Percentiles rank a stretch among this genome's conserved stretches.
phyloP scores from a whole-genome alignment of 2,113 vertebrate genomes.

The Lophotis ruficrista region DNA sequence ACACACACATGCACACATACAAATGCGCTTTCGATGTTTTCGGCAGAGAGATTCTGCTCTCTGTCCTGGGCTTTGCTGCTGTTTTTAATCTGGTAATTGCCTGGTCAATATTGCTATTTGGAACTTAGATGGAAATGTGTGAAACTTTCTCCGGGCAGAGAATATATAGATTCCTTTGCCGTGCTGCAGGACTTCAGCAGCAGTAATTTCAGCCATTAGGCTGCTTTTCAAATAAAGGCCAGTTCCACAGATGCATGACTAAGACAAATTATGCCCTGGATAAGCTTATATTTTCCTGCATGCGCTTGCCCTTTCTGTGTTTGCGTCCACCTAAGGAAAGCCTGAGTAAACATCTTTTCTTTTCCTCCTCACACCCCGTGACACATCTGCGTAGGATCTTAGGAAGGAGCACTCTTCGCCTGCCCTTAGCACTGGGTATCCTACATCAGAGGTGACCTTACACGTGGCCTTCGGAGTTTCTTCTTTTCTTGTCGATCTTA shows the following conservation, averaged over 20 bases:
- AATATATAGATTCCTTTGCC: neutral
- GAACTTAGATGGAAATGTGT: conserved; percentile 12
- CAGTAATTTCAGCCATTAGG: conserved; percentile 67
- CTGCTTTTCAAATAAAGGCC: conserved; percentile 75
- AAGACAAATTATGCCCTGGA: conserved; percentile 62
- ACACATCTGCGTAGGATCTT: neutral
- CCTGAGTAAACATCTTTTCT: conserved; percentile 33
- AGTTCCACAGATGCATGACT: conserved; percentile 62
- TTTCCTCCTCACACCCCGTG: neutral
- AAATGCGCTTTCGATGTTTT: neutral
- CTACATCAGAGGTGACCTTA: neutral
- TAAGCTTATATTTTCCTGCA: conserved; percentile 8
- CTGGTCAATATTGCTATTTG: conserved; percentile 47
- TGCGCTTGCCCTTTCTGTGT: conserved; percentile 57
- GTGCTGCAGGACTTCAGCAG: conserved; percentile 29
- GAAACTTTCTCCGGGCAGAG: neutral
- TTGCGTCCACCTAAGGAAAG: neutral
- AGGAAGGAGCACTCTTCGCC: neutral
- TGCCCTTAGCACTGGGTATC: neutral
- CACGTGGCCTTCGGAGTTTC: neutral
- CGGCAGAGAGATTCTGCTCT: neutral
- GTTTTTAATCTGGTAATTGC: conserved; percentile 31
- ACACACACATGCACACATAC: neutral
- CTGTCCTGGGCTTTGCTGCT: neutral
- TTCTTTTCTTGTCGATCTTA: neutral